phyloP scores from a whole-genome alignment of 2,888 invertebrate species.

The Gari tellinella region DNA sequence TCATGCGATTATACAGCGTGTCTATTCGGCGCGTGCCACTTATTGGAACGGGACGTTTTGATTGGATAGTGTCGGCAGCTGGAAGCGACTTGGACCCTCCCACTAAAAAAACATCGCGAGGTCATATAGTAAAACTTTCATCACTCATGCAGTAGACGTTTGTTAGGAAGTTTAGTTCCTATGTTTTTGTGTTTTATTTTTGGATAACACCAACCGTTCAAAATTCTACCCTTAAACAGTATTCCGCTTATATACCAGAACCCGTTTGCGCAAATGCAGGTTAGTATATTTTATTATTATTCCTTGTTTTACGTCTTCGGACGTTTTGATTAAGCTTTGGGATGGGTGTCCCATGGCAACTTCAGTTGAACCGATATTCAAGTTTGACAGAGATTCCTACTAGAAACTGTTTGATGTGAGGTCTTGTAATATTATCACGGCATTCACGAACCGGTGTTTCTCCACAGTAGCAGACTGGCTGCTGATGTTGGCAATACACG shows the following conservation, averaged over 20 bases:
- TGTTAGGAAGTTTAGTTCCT: constrained; percentile 50
- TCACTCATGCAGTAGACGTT: constrained; percentile 62
- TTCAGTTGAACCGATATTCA: no score
- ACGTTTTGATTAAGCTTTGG: not conserved
- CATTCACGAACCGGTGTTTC: no score
- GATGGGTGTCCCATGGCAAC: no score
- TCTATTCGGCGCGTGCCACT: constrained; percentile 60
- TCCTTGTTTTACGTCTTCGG: constrained; percentile 2
- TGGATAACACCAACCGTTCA: constrained; percentile 51
- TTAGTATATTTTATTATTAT: constrained; percentile 31
- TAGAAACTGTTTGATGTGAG: no score
- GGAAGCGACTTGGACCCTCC: constrained; percentile 57
- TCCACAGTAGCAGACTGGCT: no score
- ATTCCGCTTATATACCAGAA: constrained; percentile 63
- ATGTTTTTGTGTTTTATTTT: constrained; percentile 54
- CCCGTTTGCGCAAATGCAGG: constrained; percentile 66
- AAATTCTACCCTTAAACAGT: constrained; percentile 61
- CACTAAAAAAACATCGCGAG: constrained; percentile 61
- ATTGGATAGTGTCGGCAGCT: constrained; percentile 62
- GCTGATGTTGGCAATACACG: no score
- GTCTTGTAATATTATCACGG: no score
- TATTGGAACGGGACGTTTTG: constrained; percentile 61
- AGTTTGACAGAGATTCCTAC: no score
- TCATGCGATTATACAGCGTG: constrained; percentile 58
- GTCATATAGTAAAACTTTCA: constrained; percentile 68